Conservation (phyloP, 2,113 vertebrate genomes). For the Fregata magnificens region DNA sequence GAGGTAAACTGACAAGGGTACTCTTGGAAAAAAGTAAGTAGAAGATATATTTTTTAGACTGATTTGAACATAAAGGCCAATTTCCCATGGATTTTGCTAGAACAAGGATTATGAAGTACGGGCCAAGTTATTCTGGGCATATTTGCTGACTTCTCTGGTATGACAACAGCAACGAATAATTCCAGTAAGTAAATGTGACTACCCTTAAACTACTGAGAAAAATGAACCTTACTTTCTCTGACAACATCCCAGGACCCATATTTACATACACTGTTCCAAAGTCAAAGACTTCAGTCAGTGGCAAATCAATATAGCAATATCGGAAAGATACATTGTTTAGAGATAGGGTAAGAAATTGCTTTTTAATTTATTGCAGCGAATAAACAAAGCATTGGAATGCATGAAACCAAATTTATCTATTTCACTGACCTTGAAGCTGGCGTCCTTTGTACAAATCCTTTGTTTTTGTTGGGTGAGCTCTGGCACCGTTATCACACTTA, state of each 20-base stretch:
- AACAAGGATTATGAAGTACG: not conserved
- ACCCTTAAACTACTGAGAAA: not conserved
- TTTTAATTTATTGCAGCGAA: not conserved
- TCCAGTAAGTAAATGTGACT: not conserved
- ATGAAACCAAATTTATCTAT: not conserved
- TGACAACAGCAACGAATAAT: not conserved
- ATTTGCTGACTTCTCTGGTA: not conserved
- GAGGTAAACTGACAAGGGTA: not conserved
- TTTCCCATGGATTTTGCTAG: not conserved
- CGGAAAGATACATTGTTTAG: not conserved
- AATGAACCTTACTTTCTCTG: not conserved
- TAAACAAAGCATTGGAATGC: not conserved
- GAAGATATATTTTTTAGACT: not conserved
- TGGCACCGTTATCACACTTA: conserved; percentile 89
- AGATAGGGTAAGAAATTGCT: not conserved
- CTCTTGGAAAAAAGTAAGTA: not conserved
- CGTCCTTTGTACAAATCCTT: conserved; percentile 89
- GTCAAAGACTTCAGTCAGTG: not conserved
- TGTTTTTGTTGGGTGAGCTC: conserved; percentile 88
- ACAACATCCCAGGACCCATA: not conserved
- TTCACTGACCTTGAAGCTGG: conserved; percentile 88
- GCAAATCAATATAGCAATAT: not conserved
- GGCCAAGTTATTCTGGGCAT: not conserved
- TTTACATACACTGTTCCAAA: not conserved
- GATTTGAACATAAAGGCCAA: not conserved